phyloP scores from a whole-genome alignment of 53 echinoderm and acorn worm genomes.

The Crossaster papposus region DNA sequence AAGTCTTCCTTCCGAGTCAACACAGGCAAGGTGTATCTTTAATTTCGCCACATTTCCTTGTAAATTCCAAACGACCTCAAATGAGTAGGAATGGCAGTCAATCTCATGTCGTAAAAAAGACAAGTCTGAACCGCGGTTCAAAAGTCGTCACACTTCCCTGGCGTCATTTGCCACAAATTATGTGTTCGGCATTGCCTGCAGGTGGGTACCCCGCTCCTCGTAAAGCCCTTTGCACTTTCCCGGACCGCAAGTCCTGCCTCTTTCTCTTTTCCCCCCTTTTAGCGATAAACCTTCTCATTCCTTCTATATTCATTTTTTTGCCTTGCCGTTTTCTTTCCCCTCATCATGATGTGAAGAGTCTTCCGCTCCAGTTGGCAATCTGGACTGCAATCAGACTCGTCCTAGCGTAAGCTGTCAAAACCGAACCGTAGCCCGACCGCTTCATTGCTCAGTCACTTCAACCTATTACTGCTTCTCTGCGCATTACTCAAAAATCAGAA shows the following conservation, averaged over 20 bases:
- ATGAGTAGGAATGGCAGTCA: not conserved
- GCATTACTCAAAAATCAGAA: not conserved
- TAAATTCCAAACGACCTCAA: slow-evolving; percentile 1
- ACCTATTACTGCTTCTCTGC: slow-evolving; percentile 11
- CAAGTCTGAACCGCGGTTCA: not conserved
- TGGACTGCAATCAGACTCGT: slow-evolving; percentile 9
- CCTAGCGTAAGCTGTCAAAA: slow-evolving; percentile 54
- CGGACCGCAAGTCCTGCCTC: not conserved
- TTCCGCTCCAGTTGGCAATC: slow-evolving; percentile 59
- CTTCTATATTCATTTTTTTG: not conserved
- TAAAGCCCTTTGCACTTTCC: slow-evolving; percentile 52
- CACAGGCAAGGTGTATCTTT: slow-evolving; percentile 36
- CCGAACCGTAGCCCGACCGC: slow-evolving; percentile 16
- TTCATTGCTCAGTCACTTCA: slow-evolving; percentile 44
- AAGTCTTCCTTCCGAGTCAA: slow-evolving; percentile 31
- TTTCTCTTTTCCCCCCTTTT: not conserved
- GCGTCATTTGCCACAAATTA: slow-evolving; percentile 49
- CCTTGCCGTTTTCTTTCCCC: slow-evolving; percentile 3
- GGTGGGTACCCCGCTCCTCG: slow-evolving; percentile 7
- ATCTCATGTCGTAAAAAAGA: not conserved
- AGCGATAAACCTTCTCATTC: not conserved
- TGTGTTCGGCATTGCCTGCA: slow-evolving; percentile 29
- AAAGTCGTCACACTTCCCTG: slow-evolving; percentile 43
- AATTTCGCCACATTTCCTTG: slow-evolving; percentile 28
- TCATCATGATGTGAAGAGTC: slow-evolving; percentile 36